Conservation (phyloP, 2,113 vertebrate genomes). For the Mellivora capensis region DNA sequence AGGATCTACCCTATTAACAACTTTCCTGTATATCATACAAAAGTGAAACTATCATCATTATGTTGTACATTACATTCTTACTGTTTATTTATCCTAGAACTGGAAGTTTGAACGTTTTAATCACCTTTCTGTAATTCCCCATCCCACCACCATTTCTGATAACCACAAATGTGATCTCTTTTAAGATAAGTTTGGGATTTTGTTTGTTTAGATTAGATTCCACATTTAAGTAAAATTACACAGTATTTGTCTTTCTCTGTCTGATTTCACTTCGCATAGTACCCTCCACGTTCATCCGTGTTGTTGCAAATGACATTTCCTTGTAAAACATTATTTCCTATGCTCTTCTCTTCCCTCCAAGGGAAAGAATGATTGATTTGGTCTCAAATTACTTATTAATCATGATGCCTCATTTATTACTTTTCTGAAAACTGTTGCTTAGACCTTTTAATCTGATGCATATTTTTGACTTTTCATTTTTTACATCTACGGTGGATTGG, state of each 20-base stretch:
- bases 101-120: background rate
- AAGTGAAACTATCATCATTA: background rate
- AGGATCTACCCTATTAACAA: background rate
- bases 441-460: background rate
- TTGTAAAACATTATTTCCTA: background rate
- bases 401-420: background rate
- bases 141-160: background rate
- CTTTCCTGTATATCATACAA: background rate
- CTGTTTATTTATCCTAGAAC: background rate
- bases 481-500: background rate
- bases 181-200: background rate
- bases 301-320: background rate
- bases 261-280: background rate
- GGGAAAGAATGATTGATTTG: background rate
- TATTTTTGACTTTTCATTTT: background rate
- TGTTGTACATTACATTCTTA: background rate
- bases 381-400: background rate
- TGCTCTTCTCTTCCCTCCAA: background rate
- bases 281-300: background rate
- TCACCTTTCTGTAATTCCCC: background rate
- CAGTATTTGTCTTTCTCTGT: background rate
- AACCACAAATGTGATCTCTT: background rate
- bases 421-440: background rate
- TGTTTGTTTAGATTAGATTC: background rate
- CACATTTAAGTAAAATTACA: background rate